These are phyloP conservation scores for Phoeniculus purpureus DNA, from an alignment of 2,797 vertebrate species.

Conservation along the genomic window DNA sequence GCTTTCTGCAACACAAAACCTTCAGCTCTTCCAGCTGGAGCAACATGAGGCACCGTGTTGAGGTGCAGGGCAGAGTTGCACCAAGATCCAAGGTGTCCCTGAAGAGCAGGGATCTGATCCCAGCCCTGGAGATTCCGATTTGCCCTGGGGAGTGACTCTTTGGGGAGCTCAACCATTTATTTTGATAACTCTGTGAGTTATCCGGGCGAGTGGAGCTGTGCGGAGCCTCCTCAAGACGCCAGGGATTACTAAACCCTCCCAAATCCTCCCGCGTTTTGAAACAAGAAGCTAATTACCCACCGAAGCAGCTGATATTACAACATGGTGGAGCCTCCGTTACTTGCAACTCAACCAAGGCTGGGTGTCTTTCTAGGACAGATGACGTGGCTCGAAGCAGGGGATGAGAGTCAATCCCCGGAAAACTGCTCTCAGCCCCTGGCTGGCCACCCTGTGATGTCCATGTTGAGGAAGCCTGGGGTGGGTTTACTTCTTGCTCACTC, in stretches of 20 bases:
- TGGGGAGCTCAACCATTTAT: background rate
- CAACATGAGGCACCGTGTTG: no score
- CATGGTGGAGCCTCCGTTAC: background rate
- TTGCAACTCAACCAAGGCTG: background rate
- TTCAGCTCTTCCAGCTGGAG: background rate
- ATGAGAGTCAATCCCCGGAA: background rate
- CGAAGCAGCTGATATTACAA: background rate
- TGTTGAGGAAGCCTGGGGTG: fast-evolving
- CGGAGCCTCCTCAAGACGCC: background rate
- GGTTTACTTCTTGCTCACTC: background rate
- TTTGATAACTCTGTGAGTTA: background rate
- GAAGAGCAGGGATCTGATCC: background rate
- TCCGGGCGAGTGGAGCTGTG: background rate
- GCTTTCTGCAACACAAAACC: background rate
- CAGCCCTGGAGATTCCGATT: background rate
- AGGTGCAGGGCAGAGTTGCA: background rate
- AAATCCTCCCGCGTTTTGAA: slow-evolving; percentile 2
- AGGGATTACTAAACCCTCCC: background rate
- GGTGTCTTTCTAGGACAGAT: background rate
- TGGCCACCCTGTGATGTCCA: fast-evolving
- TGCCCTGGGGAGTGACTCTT: background rate
- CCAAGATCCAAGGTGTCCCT: background rate
- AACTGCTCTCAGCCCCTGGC: background rate
- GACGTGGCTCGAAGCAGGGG: background rate
- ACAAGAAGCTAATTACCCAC: background rate